Evolutionary conservation across 2,113 vertebrate genomes (phyloP), one percentile per base, ranked within the genome.

Genomic region (Passer montanus): DNA sequence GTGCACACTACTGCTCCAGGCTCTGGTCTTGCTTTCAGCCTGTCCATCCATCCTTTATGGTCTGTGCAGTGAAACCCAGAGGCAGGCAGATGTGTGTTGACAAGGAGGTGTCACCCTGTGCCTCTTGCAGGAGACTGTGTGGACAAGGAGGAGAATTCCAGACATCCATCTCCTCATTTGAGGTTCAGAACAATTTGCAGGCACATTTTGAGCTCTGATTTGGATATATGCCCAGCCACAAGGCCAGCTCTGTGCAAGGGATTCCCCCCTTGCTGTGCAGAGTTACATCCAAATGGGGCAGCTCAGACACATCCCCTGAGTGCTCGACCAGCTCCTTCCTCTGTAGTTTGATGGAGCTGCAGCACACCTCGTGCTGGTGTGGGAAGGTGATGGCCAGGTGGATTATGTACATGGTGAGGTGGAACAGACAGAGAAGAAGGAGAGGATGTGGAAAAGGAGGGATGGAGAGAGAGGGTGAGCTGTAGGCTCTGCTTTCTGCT

Each of bases 181-280:
- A 74, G 24, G 13, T 30, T 49, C 16, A 37, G 86, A 81, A 30
- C 18, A 17, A 13, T 64, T 77, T 49, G 30, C 31, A 67, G 27
- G 35, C 26, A 9, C 4, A 0, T 15, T 22, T 37, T 79, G 13
- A 41, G 6, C n/a, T 52, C 41, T 15, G 22, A 53, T 31, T 24
- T 23, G 58, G 49, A n/a, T 5, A 6, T 7, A 0, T n/a, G 47
- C n/a, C 33, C 3, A 9, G 35, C 24, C 10, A 15, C 21, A 1
- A 0, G 1, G 9, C 10, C 55, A 24, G 30, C n/a, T 52, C 58
- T 0, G 0, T 23, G 47, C 5, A 2, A 64, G 28, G 33, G 10
- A 18, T 20, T 83, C 37, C 37, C 46, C 15, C 24, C 8, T 70
- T 4, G 16, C 41, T 23, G 33, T 14, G n/a, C 2, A 2, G 68